Conservation (phyloP, 2,113 vertebrate genomes). For the Chauna torquata region DNA sequence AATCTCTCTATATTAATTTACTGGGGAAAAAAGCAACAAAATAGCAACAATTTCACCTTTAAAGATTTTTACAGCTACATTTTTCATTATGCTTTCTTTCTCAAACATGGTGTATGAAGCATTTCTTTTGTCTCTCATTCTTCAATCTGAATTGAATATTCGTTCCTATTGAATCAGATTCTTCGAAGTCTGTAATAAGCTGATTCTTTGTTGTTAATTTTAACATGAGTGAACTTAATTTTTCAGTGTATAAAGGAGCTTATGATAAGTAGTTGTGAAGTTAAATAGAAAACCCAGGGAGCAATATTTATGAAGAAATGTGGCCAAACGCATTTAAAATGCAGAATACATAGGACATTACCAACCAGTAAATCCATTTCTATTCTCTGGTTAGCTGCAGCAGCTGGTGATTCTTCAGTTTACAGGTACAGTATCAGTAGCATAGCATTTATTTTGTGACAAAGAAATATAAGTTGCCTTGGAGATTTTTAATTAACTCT, state of each 20-base stretch:
- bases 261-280: constrained; percentile 15
- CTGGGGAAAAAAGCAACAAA: background rate
- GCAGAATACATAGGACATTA: constrained; percentile 15
- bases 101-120: background rate
- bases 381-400: background rate
- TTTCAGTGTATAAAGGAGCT: constrained; percentile 18
- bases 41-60: background rate
- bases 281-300: constrained; percentile 34
- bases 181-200: background rate
- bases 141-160: constrained; percentile 27
- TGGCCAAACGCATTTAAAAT: constrained; percentile 11
- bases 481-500: constrained; percentile 79
- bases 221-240: constrained; percentile 43
- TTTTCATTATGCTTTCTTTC: background rate
- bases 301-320: constrained; percentile 17
- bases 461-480: constrained; percentile 74
- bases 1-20: background rate
- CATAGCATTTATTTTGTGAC: constrained; percentile 64
- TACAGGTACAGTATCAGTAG: constrained; percentile 66
- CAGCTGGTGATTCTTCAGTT: constrained; percentile 60
- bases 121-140: background rate
- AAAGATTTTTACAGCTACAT: background rate
- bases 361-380: constrained; percentile 19
- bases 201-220: constrained; percentile 46
- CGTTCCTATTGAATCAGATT: background rate